Conservation (phyloP, 2,888 invertebrate genomes). For the Drosophila recens region DNA sequence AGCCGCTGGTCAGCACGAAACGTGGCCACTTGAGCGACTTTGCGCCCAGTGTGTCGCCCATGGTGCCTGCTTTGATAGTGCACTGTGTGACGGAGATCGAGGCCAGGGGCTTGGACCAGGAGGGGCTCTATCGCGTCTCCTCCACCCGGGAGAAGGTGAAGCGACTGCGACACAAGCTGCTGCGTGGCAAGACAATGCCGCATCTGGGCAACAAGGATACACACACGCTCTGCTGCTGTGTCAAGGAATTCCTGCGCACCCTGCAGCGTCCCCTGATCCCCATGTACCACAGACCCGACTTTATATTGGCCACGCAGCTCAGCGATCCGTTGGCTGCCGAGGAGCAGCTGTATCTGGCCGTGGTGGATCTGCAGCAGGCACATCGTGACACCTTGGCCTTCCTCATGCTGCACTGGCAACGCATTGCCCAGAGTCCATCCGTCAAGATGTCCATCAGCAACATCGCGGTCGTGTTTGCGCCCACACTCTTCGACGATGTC, state of each 20-base stretch:
- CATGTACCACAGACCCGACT: slow-evolving; percentile 47
- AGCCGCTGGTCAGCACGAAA: slow-evolving; percentile 49
- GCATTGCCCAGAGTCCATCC: slow-evolving; percentile 61
- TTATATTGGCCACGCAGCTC: slow-evolving; percentile 56
- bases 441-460: slow-evolving; percentile 63
- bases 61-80: slow-evolving; percentile 70
- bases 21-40: slow-evolving; percentile 56
- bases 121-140: slow-evolving; percentile 70
- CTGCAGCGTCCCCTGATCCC: slow-evolving; percentile 60
- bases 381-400: slow-evolving; percentile 68
- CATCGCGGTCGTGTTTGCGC: slow-evolving; percentile 68
- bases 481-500: slow-evolving; percentile 65
- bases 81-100: slow-evolving; percentile 76
- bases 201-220: slow-evolving; percentile 66
- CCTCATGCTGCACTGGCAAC: slow-evolving; percentile 73
- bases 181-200: slow-evolving; percentile 64
- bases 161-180: slow-evolving; percentile 60
- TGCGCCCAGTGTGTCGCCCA: slow-evolving; percentile 63
- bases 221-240: slow-evolving; percentile 69
- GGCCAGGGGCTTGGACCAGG: slow-evolving; percentile 60
- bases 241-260: slow-evolving; percentile 68
- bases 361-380: slow-evolving; percentile 52
- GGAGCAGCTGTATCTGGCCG: slow-evolving; percentile 56
- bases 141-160: slow-evolving; percentile 71
- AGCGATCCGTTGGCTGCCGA: slow-evolving; percentile 43